These are phyloP conservation scores for Delphinus delphis DNA, from an alignment of 2,113 vertebrate species.

Conservation along the genomic window DNA sequence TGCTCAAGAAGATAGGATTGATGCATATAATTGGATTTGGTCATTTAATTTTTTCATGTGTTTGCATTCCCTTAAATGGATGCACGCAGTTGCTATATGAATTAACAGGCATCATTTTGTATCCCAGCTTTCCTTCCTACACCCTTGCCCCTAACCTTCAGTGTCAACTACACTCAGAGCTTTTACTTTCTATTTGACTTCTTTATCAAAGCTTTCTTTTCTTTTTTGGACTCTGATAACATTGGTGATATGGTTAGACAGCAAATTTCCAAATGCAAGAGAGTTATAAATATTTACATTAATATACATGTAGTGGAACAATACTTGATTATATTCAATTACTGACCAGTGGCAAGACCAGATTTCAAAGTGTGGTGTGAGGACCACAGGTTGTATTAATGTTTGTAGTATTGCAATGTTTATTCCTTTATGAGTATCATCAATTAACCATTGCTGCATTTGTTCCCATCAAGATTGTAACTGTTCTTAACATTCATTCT, in stretches of 20 bases:
- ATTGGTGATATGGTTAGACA: background rate
- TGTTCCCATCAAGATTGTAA: background rate
- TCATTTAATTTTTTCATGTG: slow-evolving; percentile 64
- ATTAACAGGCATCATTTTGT: slow-evolving; percentile 14
- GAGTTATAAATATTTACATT: background rate
- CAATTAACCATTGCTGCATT: background rate
- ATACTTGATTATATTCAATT: background rate
- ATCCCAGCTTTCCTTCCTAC: background rate
- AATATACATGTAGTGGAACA: background rate
- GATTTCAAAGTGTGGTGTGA: background rate
- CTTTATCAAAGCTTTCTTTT: background rate
- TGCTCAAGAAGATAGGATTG: slow-evolving; percentile 71
- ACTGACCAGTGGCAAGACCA: background rate
- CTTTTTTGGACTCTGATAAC: background rate
- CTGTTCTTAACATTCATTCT: background rate
- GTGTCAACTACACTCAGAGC: background rate
- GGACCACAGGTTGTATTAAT: background rate
- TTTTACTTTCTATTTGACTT: slow-evolving; percentile 18
- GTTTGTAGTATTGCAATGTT: background rate
- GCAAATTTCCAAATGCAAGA: background rate
- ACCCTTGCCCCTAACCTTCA: background rate
- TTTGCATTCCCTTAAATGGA: slow-evolving; percentile 51
- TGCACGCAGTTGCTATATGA: background rate
- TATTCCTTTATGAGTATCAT: background rate
- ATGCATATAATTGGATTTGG: slow-evolving; percentile 70